Conservation (phyloP, 2,888 invertebrate genomes). For the Ormyrus nitidulus region DNA sequence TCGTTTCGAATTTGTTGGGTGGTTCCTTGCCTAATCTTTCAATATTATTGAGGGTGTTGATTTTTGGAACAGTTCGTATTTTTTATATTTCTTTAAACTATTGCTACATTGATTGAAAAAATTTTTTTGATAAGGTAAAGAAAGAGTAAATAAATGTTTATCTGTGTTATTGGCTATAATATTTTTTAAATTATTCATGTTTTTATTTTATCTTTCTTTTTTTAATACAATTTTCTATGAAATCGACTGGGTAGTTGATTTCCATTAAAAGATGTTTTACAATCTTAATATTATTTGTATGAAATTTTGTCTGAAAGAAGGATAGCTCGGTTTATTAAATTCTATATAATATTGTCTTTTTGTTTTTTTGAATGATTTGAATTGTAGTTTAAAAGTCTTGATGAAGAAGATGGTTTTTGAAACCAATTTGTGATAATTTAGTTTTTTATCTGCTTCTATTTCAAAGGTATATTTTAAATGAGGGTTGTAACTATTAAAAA, state of each 20-base stretch:
- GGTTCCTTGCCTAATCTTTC: background rate
- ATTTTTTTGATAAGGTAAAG: background rate
- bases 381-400: too few species aligned
- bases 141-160: background rate
- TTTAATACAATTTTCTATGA: background rate
- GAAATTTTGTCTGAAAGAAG: background rate
- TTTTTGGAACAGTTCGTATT: background rate
- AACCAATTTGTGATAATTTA: background rate
- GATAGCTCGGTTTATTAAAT: background rate
- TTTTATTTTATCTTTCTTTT: background rate
- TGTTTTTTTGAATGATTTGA: too few species aligned
- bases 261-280: background rate
- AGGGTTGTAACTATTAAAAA: too few species aligned
- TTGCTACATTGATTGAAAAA: background rate
- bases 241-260: background rate
- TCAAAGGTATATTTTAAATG: background rate
- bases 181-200: background rate
- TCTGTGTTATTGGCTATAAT: background rate
- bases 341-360: too few species aligned
- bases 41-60: background rate
- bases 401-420: too few species aligned
- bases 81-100: background rate
- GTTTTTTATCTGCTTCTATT: background rate
- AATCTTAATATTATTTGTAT: background rate
- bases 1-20: background rate